Percentiles rank a stretch among this genome's conserved stretches.
Conservation (phyloP, 2,797 vertebrate genomes). For the Phyllotis vaccarum region DNA sequence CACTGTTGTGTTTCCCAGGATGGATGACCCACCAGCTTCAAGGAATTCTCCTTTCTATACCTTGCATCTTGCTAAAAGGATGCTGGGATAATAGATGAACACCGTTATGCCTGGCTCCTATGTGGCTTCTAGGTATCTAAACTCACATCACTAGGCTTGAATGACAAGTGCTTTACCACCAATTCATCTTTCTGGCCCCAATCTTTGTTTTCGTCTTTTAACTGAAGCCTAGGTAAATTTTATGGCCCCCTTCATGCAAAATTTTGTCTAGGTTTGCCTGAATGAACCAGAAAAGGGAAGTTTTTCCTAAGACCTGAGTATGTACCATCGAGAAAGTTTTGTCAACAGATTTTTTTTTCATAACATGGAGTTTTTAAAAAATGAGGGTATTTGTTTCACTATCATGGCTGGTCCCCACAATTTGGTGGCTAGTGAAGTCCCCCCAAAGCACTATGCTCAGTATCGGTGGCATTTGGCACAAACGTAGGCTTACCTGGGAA, state of each 20-base stretch:
- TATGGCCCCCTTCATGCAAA: neutral
- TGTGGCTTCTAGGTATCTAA: neutral
- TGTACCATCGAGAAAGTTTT: neutral
- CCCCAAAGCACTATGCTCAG: neutral
- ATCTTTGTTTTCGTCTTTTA: neutral
- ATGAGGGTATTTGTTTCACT: constrained; percentile 38
- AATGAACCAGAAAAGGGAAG: neutral
- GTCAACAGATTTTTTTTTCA: neutral
- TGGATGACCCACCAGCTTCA: too few relatives aligned
- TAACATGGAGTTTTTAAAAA: constrained; percentile 23
- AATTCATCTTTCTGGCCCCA: neutral
- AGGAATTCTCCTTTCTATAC: neutral
- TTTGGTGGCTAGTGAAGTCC: neutral
- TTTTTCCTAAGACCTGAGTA: neutral
- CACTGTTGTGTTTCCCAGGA: neutral
- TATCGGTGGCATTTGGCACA: neutral
- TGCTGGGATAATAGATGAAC: neutral
- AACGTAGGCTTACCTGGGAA: neutral
- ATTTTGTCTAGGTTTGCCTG: neutral
- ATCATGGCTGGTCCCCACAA: neutral
- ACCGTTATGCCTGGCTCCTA: neutral
- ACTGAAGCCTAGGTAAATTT: neutral
- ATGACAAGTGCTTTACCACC: too few relatives aligned
- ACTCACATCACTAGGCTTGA: neutral
- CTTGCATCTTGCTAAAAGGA: neutral